Evolutionary conservation across 2,113 vertebrate genomes (phyloP).

Genomic region (Mugil cephalus): DNA sequence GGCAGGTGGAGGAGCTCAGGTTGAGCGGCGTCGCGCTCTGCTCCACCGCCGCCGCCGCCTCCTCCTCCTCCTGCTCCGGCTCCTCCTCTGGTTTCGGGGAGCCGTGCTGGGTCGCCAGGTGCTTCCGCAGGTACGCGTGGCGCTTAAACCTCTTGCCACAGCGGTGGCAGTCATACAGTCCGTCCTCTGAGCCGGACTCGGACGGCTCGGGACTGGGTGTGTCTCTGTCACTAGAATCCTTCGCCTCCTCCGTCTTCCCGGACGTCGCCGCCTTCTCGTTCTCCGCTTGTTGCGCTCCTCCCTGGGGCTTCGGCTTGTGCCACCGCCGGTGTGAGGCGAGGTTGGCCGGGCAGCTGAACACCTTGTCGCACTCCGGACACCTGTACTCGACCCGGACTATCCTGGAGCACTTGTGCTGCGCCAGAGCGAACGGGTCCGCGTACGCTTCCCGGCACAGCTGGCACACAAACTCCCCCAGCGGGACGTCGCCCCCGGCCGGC

Average conservation of each 20-base stretch:
- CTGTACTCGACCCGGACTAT: constrained; percentile 95
- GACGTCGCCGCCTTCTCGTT: constrained; percentile 51
- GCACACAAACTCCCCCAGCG: constrained; percentile 92
- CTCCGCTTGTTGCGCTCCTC: constrained; percentile 51
- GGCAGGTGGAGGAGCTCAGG: constrained; percentile 81
- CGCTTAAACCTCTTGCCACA: constrained; percentile 92
- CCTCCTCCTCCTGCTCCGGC: constrained; percentile 43
- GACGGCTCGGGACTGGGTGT: constrained; percentile 88
- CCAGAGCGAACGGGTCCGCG: constrained; percentile 90
- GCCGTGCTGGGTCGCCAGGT: constrained; percentile 86
- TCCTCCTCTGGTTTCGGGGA: constrained; percentile 40
- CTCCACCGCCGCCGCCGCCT: constrained; percentile 51
- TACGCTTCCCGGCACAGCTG: constrained; percentile 95
- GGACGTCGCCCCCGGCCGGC: constrained; percentile 73
- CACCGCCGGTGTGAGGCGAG: constrained; percentile 95
- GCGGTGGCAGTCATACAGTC: constrained; percentile 88
- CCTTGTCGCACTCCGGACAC: constrained; percentile 95
- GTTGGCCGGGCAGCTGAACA: constrained; percentile 95
- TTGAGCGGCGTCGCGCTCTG: constrained; percentile 79
- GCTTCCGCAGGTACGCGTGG: constrained; percentile 91
- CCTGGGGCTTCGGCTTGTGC: constrained; percentile 90
- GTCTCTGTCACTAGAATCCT: constrained; percentile 86
- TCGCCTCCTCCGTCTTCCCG: constrained; percentile 63
- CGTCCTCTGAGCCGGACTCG: constrained; percentile 90
- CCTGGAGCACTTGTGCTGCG: constrained; percentile 94